Conservation (phyloP, 2,113 vertebrate species). For the Machaerirhynchus nigripectus region DNA sequence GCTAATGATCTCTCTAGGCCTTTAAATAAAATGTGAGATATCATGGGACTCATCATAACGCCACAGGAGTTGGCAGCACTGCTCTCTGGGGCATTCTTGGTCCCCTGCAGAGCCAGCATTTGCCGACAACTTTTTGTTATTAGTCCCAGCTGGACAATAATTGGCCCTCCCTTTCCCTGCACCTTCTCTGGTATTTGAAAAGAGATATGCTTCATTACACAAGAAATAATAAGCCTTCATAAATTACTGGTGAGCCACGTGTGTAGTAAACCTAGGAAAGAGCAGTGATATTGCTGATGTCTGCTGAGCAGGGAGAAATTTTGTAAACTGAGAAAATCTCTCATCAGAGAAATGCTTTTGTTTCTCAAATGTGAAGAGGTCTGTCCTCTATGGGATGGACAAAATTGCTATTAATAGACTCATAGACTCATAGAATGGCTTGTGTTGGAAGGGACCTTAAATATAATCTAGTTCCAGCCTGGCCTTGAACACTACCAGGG, state of each 20-base stretch:
- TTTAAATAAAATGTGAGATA: conserved; percentile 13
- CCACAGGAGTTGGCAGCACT: background rate
- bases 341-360: background rate
- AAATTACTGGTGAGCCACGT: background rate
- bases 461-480: background rate
- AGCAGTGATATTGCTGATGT: background rate
- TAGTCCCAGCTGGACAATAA: background rate
- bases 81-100: background rate
- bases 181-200: background rate
- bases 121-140: background rate
- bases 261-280: background rate
- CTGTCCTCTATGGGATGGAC: background rate
- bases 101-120: background rate
- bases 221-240: conserved; percentile 6
- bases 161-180: background rate
- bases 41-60: background rate
- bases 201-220: background rate
- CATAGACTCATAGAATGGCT: background rate
- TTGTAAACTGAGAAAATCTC: background rate
- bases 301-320: background rate
- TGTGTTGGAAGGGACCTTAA: background rate
- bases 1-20: background rate
- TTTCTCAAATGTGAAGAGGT: background rate
- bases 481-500: background rate
- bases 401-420: background rate